A percentile compares a stretch with the other conserved stretches of the same genome.
These are phyloP conservation scores for Alaudala cheleensis DNA, from an alignment of 2,113 vertebrate species.

Conservation along the genomic window DNA sequence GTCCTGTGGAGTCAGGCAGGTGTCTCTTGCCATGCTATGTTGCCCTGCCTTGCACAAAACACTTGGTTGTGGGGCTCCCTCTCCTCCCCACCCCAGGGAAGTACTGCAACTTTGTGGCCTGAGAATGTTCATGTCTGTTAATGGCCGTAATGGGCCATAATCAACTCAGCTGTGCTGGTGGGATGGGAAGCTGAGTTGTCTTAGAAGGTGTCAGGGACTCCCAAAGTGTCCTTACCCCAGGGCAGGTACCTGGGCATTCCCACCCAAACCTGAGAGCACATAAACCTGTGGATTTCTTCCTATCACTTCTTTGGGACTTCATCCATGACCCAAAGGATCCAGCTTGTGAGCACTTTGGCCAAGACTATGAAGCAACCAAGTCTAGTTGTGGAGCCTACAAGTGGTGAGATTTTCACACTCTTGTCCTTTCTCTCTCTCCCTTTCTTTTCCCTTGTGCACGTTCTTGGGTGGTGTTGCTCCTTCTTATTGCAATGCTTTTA, in stretches of 20 bases:
- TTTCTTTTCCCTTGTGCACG: background rate
- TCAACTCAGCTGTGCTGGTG: no score
- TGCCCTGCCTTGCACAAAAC: no score
- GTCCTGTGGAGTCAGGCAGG: background rate
- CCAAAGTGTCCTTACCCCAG: no score
- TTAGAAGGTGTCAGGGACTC: no score
- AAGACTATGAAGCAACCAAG: background rate
- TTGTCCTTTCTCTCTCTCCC: background rate
- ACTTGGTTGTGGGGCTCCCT: no score
- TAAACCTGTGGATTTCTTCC: background rate
- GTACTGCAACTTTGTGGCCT: no score
- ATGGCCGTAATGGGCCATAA: no score
- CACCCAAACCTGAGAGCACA: background rate
- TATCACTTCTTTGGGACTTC: rapidly evolving
- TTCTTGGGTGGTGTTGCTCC: background rate
- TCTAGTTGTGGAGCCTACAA: rapidly evolving
- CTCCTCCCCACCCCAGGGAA: no score
- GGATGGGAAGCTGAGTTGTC: no score
- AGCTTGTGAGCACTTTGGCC: background rate
- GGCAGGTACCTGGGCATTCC: background rate
- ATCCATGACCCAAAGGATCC: rapidly evolving
- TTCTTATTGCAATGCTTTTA: background rate
- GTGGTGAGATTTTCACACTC: background rate
- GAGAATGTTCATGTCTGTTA: background rate
- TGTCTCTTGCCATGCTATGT: background rate